Base-by-base conservation (phyloP, 1,140 invertebrate genomes). In the Drosophila novamexicana region DNA sequence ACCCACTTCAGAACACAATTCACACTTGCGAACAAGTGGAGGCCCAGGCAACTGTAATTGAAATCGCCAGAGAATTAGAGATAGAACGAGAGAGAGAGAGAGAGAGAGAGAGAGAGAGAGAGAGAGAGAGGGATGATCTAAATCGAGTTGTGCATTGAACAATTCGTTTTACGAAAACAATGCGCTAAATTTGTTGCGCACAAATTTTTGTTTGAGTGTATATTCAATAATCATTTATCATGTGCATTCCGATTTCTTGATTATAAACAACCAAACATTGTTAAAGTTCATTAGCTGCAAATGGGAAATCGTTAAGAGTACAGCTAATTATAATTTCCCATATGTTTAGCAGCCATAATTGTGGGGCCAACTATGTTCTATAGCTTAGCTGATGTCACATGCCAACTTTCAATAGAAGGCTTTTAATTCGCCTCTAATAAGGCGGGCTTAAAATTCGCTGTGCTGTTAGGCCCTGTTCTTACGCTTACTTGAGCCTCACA, bases 221-320 rank as follows among this genome's bases (percentile, higher is more conserved):
- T 75, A 77, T 78, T 83, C 73, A 83, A 88, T 84, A 80, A 89
- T 80, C 83, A 88, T 89, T 89, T 88, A 89, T 88, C 77, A 89
- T 77, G 52, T 77, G 64, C 75, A 71, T 64, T 70, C 47, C 47
- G 50, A 58, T 82, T 77, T 77, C 72, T 67, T 72, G 64, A 88
- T 82, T 86, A 69, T 86, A 86, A 88, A 89, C 84, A 86, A 70
- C 53, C 75, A 22, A 12, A 14, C 12, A 42, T 40, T 36, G 50
- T 64, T 49, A 34, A 53, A 81, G 64, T 79, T 76, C 65, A 62
- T 81, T 78, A 82, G 61, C 61, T 18, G 37, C 37, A 9, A 65
- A 5, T 22, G 42, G 16, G 57, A 44, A 14, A 29, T 44, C 9
- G 7, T 59, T 47, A 34, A 22, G 49, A 58, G 16, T 6, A 66